phyloP scores from a whole-genome alignment of 2,888 invertebrate species.

The Darwinula stevensoni region DNA sequence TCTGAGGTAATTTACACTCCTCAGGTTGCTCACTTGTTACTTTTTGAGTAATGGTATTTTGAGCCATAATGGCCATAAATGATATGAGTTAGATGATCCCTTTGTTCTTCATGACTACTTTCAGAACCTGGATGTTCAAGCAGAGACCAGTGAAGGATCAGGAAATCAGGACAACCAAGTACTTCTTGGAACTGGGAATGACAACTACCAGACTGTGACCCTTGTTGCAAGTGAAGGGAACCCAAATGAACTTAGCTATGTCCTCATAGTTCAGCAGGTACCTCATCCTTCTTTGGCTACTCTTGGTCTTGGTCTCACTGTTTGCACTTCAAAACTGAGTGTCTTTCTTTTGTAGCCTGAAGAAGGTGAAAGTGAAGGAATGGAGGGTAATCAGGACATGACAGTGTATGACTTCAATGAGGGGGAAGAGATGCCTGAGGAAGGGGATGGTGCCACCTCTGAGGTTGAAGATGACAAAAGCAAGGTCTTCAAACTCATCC shows the following conservation, averaged over 20 bases:
- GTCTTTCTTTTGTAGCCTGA: too few species aligned
- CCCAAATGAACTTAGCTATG: constrained; percentile 54
- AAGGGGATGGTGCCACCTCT: constrained; percentile 15
- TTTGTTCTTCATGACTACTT: too few species aligned
- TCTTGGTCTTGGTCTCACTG: too few species aligned
- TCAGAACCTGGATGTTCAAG: constrained; percentile 10
- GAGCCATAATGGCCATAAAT: too few species aligned
- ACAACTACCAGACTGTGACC: constrained; percentile 47
- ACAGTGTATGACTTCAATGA: constrained; percentile 45
- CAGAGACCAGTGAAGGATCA: constrained; percentile 7
- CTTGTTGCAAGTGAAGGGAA: constrained; percentile 46
- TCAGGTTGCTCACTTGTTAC: too few species aligned
- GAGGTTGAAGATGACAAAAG: constrained; percentile 16
- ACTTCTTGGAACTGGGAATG: too few species aligned
- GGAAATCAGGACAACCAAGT: constrained; percentile 7
- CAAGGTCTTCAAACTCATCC: constrained; percentile 28
- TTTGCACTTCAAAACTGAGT: too few species aligned
- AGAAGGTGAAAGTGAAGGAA: constrained; percentile 22
- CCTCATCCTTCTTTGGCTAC: not conserved
- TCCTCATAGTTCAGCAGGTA: constrained; percentile 37
- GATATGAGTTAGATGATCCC: too few species aligned
- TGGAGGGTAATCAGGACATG: constrained; percentile 26
- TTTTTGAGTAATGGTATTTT: too few species aligned
- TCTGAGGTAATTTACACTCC: too few species aligned
- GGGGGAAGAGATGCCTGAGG: constrained; percentile 25